Base-by-base conservation (phyloP, 2,888 invertebrate genomes). In the Dendrolimus houi region DNA sequence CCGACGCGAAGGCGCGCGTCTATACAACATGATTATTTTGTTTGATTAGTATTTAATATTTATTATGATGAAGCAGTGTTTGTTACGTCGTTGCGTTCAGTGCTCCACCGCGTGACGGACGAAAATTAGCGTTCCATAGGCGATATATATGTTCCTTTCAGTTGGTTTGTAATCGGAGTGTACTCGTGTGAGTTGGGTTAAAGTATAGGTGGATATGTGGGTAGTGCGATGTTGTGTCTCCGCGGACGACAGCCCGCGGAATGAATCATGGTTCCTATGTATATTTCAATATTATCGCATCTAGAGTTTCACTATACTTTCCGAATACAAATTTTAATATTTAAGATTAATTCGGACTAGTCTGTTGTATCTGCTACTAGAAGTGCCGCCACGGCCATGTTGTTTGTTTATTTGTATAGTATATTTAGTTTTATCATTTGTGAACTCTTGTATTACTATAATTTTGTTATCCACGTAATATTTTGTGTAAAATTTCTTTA, bases 211-310 rank as follows among this genome's bases (percentile, higher is more conserved):
- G 77, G 77, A 81, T 80, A 76, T 74, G 81, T 86, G 82, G 86
- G 84, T 87, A 87, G 85, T 81, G 82, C 85, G 88, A 85, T 80
- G 86, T 85, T 82, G 85, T 86, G 84, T 83, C 84, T 85, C 87
- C 89, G 87, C 84, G 87, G 87, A 75, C 81, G 77, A 69, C 65
- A 71, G 80, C 71, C 86, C 87, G 87, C 88, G 90, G 88, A 81
- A 83, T 77, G 86, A 88, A 90, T 90, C 89, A 91, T 91, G 91
- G 91, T 91, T 92, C 91, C 91, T 91, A 91, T 91, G 90, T 91
- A 91, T 88, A 91, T 91, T 90, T 91, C 91, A 91, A 90, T 90
- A 89, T 89, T 88, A 87, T 85, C 87, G 89, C 90, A 87, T 89
- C 87, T 90, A 90, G 87, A 88, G 88, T 89, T 89, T 90, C 88